Evolutionary conservation across 2,888 invertebrate species (phyloP), one percentile per base, ranked within the genome.

Genomic region (Suillia variegata): DNA sequence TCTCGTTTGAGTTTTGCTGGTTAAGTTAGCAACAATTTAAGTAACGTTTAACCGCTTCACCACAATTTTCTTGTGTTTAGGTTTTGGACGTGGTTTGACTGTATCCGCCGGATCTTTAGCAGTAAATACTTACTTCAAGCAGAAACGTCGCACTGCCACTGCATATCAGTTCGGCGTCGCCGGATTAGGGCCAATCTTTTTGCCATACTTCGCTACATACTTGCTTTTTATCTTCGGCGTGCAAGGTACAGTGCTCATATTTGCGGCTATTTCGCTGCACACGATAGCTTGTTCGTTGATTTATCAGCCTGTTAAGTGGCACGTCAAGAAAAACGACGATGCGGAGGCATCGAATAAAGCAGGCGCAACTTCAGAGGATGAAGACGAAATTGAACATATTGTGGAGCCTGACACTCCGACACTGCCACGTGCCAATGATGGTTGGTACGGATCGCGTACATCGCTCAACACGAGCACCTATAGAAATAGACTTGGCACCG

Each of bases 231-330:
- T 77, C 26, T 89, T 87, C 61, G 90, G 87, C 0, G 87, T 88
- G 66, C 84, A 85, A 57, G 90, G 90, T 20, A 86, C 90, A 0
- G 84, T 89, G 52, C 78, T 91, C 15, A 83, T 91, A 24, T 85
- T 90, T 67, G 85, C 88, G 17, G 90, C 86, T 2, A 84, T 91
- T 59, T 85, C 89, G 1, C 80, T 89, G 56, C 89, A 92, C 73
- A 86, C 89, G 0, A 80, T 90, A 53, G 87, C 87, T 22, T 88
- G 87, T 66, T 85, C 89, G 2, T 81, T 89, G 59, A 79, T 92
- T 54, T 81, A 91, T 47, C 91, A 91, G 72, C 92, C 92, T 2
- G 89, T 91, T 1, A 87, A 87, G 76, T 89, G 88, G 89, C 91
- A 92, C 74, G 82, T 85, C 2, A 86, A 86, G 73, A 83, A 81